Base-by-base conservation (phyloP, 2,888 invertebrate species). In the Drosophila greeni region DNA sequence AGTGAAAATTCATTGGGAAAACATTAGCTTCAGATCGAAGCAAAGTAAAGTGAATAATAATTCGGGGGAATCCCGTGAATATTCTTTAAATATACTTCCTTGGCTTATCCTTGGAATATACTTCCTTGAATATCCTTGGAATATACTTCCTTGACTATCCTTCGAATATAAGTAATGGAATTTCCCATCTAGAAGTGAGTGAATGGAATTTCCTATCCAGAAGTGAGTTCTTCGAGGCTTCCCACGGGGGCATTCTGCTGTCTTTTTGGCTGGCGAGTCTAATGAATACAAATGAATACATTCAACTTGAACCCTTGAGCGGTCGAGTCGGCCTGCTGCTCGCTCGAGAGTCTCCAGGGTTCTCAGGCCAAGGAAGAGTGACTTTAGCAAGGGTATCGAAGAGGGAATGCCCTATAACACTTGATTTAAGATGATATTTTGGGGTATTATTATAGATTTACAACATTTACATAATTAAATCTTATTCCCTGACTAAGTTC, bases 1-100 rank as follows among this genome's bases (percentile, higher is more conserved):
- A 61, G 61, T 43, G 61, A 51, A 64, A 61, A 62, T 59, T 59
- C 45, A 64, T 52, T 18, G 65, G 65, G n/a, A n/a, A 20, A 33
- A 62, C 52, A 61, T 61, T 48, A 59, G 60, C 60, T 59, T 59
- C 24, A 34, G 51, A 64, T 61, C 64, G 52, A 61, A 34, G 47
- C 14, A 40, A 40, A 18, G 11, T 16, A 26, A 31, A 45, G 59
- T 56, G 31, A 58, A 39, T 24, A 45, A 45, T 45, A 45, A 39
- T 60, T 43, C 14, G 5, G n/a, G 18, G 14, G 14, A 29, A 1
- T 29, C 29, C 29, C 11, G 29, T 29, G 29, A 9, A 20, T 42
- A 55, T 11, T 23, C 14, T 2, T 20, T 7, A 7, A 20, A 39
- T 20, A 20, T 20, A 20, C n/a, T n/a, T n/a, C n/a, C n/a, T n/a